These are phyloP conservation scores for Mesocricetus auratus DNA, from an alignment of 2,113 vertebrate genomes.

Conservation along the genomic window DNA sequence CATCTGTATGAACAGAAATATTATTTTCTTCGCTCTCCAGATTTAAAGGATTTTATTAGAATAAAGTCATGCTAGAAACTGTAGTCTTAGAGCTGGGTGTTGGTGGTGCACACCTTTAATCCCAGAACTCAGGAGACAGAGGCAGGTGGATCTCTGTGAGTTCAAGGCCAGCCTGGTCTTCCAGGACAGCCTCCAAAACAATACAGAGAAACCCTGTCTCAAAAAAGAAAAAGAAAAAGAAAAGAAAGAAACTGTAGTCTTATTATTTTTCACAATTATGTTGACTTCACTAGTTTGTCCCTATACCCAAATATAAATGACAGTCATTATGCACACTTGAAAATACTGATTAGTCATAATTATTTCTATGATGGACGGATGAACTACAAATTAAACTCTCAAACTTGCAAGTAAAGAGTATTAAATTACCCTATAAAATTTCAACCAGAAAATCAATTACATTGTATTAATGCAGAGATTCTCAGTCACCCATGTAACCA, in stretches of 20 bases:
- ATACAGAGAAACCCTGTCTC: too few species aligned
- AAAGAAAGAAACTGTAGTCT: neutral
- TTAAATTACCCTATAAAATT: conserved; percentile 66
- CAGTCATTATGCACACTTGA: conserved; percentile 24
- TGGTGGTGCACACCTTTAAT: too few species aligned
- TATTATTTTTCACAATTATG: neutral
- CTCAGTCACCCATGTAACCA: neutral
- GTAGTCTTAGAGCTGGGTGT: too few species aligned
- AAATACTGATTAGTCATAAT: conserved; percentile 61
- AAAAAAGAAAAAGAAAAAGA: too few species aligned
- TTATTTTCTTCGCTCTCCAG: neutral
- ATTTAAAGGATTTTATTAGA: conserved; percentile 42
- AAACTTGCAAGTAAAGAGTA: conserved; percentile 64
- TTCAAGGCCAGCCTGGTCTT: too few species aligned
- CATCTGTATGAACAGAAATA: neutral
- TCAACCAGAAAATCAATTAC: conserved; percentile 67
- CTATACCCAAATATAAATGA: conserved; percentile 39
- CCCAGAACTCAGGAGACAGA: too few species aligned
- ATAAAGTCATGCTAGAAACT: conserved; percentile 19
- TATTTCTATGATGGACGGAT: conserved; percentile 70
- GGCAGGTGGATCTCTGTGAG: too few species aligned
- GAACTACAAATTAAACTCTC: conserved; percentile 68
- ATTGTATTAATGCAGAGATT: conserved; percentile 34
- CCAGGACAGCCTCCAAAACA: too few species aligned
- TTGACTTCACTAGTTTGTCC: conserved; percentile 20